A percentile compares a stretch with the other conserved stretches of the same genome.
Evolutionary conservation across 2,113 vertebrate genomes (phyloP).

Genomic region (Eptesicus fuscus): DNA sequence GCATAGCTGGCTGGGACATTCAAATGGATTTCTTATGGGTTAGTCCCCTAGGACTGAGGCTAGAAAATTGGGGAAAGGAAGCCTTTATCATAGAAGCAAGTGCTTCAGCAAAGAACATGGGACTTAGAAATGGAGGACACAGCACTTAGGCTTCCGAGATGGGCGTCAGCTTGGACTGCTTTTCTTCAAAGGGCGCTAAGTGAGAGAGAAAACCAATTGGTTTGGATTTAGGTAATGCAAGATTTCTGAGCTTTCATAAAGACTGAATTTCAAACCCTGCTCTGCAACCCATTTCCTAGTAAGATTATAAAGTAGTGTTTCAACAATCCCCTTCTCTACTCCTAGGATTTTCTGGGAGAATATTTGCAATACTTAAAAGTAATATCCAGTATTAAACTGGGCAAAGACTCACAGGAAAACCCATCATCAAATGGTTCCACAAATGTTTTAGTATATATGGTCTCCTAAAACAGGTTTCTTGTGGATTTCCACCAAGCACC

Average conservation of each 20-base stretch:
- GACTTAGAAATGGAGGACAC: not conserved
- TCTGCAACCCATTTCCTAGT: not conserved
- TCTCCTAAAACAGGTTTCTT: not conserved
- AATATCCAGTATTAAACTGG: not conserved
- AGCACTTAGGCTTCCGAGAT: not conserved
- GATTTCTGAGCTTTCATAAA: not conserved
- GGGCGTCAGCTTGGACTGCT: not conserved
- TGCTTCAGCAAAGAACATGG: not conserved
- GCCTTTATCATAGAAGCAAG: not conserved
- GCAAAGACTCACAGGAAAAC: not conserved
- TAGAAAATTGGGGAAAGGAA: not conserved
- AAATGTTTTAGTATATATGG: not conserved
- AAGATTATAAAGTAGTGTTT: not conserved
- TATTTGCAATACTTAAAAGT: not conserved
- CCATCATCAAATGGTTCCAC: not conserved
- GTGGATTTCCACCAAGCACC: not conserved
- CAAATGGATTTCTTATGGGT: not conserved
- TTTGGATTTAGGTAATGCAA: not conserved
- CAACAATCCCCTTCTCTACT: not conserved
- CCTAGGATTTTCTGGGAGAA: not conserved
- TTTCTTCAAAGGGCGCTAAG: not conserved
- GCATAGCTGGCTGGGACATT: not conserved
- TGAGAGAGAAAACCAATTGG: not conserved
- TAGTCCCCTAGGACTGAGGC: not conserved
- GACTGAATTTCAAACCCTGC: not conserved